These are phyloP conservation scores for Cephus nigrinus DNA, from an alignment of 2,888 invertebrate genomes.

Conservation along the genomic window DNA sequence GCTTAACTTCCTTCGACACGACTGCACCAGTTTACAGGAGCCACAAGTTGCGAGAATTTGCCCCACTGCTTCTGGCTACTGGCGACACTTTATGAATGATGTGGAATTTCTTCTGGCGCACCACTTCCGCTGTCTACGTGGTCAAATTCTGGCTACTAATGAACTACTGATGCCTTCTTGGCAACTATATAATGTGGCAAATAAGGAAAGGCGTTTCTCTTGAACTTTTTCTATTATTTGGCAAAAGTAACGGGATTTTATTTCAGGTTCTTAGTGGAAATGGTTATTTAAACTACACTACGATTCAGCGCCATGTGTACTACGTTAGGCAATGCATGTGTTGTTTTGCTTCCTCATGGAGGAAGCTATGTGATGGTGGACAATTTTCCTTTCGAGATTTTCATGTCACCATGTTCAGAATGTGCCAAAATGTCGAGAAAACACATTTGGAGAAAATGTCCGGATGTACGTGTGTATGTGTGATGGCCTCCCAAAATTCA, in stretches of 20 bases:
- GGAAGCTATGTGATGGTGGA: no score
- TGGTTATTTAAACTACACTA: background rate
- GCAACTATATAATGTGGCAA: background rate
- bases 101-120: conserved; percentile 47
- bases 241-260: background rate
- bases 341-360: background rate
- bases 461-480: no score
- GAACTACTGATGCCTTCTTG: background rate
- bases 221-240: background rate
- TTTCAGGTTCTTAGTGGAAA: background rate
- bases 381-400: no score
- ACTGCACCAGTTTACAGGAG: background rate
- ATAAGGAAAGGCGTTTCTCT: background rate
- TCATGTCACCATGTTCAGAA: no score
- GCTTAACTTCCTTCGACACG: conserved; percentile 27
- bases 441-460: no score
- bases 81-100: conserved; percentile 43
- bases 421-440: no score
- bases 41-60: background rate
- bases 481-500: no score
- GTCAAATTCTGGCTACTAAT: conserved; percentile 28
- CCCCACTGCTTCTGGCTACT: background rate
- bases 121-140: conserved; percentile 54
- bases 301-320: background rate
- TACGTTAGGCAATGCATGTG: background rate